These are phyloP conservation scores for Crepidodera aurea DNA, from an alignment of 2,888 invertebrate species.

Conservation along the genomic window DNA sequence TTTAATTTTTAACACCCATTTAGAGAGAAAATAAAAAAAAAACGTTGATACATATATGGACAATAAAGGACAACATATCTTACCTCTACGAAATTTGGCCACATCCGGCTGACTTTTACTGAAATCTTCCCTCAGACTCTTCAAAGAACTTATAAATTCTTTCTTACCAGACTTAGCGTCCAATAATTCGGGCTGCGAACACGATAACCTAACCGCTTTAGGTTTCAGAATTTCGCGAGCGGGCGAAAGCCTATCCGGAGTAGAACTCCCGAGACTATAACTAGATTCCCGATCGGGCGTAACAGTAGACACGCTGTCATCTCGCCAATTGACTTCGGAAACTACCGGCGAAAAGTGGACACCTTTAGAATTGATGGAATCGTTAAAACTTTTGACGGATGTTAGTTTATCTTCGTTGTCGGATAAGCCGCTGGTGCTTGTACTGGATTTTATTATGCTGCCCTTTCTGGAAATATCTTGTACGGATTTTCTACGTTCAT, in stretches of 20 bases:
- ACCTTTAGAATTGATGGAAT: constrained; percentile 59
- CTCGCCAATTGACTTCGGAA: constrained; percentile 81
- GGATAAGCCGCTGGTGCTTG: constrained; percentile 58
- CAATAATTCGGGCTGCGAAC: constrained; percentile 57
- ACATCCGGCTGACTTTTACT: constrained; percentile 51
- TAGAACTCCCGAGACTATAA: constrained; percentile 54
- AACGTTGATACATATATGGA: no score
- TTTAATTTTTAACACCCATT: no score
- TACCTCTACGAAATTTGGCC: constrained; percentile 45
- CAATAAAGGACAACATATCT: no score
- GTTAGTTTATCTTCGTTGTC: constrained; percentile 55
- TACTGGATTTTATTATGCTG: constrained; percentile 57
- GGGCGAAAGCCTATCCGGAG: constrained; percentile 51
- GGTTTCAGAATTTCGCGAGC: constrained; percentile 43
- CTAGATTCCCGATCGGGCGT: constrained; percentile 55
- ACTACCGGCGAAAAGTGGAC: constrained; percentile 84
- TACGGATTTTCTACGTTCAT: constrained; percentile 62
- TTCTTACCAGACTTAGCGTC: constrained; percentile 42
- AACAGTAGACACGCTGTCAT: constrained; percentile 62
- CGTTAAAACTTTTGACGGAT: constrained; percentile 52
- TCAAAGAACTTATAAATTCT: constrained; percentile 47
- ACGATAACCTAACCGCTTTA: constrained; percentile 44
- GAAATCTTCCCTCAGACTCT: constrained; percentile 42
- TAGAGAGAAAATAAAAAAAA: no score
- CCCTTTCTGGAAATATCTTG: constrained; percentile 69